phyloP scores from a whole-genome alignment of 2,113 vertebrate genomes.

The Pelecanoides urinatrix region DNA sequence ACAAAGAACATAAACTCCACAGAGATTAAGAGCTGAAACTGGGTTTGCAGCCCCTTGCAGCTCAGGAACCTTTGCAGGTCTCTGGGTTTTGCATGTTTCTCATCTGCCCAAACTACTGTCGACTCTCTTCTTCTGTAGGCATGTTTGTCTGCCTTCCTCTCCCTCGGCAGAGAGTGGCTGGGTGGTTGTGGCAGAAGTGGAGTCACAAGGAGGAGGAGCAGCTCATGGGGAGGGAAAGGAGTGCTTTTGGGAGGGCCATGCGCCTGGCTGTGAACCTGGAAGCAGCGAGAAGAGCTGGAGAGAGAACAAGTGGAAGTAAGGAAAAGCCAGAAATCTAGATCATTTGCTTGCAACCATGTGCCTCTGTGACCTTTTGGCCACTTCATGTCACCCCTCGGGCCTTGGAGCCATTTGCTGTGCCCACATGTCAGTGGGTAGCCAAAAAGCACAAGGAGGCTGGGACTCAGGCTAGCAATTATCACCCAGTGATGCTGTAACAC shows the following conservation, averaged over 20 bases:
- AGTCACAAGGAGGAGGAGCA: neutral
- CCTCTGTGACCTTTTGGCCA: neutral
- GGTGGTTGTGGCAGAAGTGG: neutral
- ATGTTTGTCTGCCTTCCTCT: neutral
- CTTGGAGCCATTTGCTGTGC: neutral
- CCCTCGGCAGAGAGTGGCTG: neutral
- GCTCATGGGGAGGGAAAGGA: neutral
- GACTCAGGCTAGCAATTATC: rapidly evolving
- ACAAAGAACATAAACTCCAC: neutral
- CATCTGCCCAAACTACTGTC: neutral
- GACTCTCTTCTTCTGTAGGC: neutral
- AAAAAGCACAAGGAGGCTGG: neutral
- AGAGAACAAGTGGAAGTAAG: neutral
- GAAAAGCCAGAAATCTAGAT: neutral
- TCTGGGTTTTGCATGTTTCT: neutral
- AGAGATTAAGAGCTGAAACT: neutral
- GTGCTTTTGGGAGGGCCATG: neutral
- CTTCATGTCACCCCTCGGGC: neutral
- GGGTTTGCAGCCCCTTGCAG: neutral
- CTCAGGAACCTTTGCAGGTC: neutral
- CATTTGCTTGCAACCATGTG: rapidly evolving
- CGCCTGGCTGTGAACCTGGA: neutral
- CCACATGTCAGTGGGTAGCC: rapidly evolving
- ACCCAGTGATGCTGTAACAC: neutral
- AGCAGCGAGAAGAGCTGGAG: neutral